Percentiles rank a stretch among this genome's conserved stretches.
These are phyloP conservation scores for Tragulus kanchil DNA, from an alignment of 2,113 vertebrate species.

Conservation along the genomic window DNA sequence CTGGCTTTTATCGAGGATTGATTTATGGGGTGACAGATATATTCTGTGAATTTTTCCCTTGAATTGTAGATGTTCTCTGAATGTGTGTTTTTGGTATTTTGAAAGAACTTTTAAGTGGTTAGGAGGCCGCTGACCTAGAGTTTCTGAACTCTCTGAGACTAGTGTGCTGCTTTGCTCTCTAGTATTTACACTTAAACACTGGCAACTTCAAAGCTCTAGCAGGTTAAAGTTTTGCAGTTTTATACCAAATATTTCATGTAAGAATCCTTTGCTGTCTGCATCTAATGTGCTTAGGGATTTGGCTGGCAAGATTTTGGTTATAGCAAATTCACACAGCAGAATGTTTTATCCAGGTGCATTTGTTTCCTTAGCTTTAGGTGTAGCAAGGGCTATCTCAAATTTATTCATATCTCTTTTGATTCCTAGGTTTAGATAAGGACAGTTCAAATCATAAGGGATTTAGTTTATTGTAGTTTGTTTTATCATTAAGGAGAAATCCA, in stretches of 20 bases:
- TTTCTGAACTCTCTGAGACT: neutral
- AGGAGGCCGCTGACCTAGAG: neutral
- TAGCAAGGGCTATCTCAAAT: neutral
- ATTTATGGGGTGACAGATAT: neutral
- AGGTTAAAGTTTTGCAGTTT: neutral
- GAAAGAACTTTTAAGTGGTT: constrained; percentile 3
- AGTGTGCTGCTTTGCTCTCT: neutral
- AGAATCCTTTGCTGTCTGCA: neutral
- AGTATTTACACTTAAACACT: neutral
- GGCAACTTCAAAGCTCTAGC: neutral
- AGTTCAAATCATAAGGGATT: neutral
- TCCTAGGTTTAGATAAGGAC: neutral
- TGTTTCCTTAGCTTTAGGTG: neutral
- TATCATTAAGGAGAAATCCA: neutral
- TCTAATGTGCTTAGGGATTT: neutral
- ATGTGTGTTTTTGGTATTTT: neutral
- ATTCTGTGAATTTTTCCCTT: neutral
- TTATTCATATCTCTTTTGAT: neutral
- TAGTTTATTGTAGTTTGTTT: neutral
- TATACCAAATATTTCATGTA: neutral
- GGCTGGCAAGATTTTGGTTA: neutral
- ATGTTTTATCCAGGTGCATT: neutral
- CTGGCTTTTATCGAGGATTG: neutral
- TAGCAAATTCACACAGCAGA: neutral
- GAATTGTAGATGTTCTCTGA: neutral